Conservation (phyloP, 2,113 vertebrate species). For the Colistium nudipinnis region DNA sequence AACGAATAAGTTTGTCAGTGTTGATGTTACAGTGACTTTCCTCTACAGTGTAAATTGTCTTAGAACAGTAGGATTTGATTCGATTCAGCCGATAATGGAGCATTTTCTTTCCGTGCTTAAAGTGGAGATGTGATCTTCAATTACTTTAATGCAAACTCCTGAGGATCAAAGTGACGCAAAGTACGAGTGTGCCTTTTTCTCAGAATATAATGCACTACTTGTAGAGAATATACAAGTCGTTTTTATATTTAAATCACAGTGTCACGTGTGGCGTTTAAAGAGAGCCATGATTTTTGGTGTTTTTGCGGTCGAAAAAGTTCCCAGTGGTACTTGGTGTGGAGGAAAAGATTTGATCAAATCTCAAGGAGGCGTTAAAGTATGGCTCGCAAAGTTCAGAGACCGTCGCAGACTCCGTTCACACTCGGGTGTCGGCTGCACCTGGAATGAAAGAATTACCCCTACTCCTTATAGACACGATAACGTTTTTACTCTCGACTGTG, state of each 20-base stretch:
- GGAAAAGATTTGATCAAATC: slow-evolving; percentile 17
- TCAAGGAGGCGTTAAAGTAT: slow-evolving; percentile 20
- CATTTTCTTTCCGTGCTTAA: slow-evolving; percentile 41
- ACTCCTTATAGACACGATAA: slow-evolving; percentile 28
- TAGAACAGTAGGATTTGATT: slow-evolving; percentile 30
- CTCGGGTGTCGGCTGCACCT: slow-evolving; percentile 27
- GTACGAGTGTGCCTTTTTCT: slow-evolving; percentile 37
- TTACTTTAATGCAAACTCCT: slow-evolving; percentile 20
- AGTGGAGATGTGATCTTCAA: slow-evolving; percentile 21
- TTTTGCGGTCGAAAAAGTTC: slow-evolving; percentile 31
- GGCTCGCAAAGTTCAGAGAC: slow-evolving; percentile 12
- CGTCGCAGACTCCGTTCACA: slow-evolving; percentile 29
- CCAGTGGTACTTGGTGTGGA: slow-evolving; percentile 6
- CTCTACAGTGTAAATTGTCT: slow-evolving; percentile 37
- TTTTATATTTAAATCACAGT: slow-evolving; percentile 56
- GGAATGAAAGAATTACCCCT: slow-evolving; percentile 25
- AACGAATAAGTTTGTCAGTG: slow-evolving; percentile 48
- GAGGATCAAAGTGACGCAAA: slow-evolving; percentile 15
- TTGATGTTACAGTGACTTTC: slow-evolving; percentile 49
- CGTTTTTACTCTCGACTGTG: slow-evolving; percentile 45
- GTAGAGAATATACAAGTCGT: slow-evolving; percentile 42
- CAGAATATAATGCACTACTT: slow-evolving; percentile 56
- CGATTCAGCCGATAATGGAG: slow-evolving; percentile 17
- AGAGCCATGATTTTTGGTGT: slow-evolving; percentile 20
- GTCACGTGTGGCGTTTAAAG: slow-evolving; percentile 29